These are phyloP conservation scores for Deilephila porcellus DNA, from an alignment of 2,888 invertebrate species.

Conservation along the genomic window DNA sequence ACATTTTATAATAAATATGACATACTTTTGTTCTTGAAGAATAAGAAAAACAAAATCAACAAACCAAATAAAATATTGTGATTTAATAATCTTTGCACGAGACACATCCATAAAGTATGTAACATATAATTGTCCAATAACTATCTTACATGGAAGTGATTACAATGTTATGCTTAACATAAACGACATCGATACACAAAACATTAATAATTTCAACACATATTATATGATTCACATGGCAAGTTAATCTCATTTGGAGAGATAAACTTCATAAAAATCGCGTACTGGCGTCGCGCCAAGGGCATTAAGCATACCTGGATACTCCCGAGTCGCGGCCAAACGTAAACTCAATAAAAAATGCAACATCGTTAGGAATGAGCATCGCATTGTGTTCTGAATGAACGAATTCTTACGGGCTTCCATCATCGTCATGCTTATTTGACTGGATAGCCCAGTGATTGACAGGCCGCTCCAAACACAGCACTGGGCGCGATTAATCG, in stretches of 20 bases:
- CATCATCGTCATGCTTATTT: too few species aligned
- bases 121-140: too few species aligned
- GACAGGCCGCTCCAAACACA: too few species aligned
- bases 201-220: background rate
- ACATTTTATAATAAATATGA: too few species aligned
- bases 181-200: background rate
- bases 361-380: background rate
- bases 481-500: too few species aligned
- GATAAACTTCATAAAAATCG: slow-evolving; percentile 20
- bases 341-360: slow-evolving; percentile 9
- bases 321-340: background rate
- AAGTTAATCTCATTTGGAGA: slow-evolving; percentile 11
- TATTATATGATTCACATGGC: background rate
- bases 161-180: background rate
- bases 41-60: too few species aligned
- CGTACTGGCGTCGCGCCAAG: slow-evolving; percentile 4
- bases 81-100: too few species aligned
- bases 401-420: background rate
- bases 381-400: background rate
- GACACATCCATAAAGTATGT: too few species aligned
- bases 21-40: too few species aligned
- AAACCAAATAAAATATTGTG: too few species aligned
- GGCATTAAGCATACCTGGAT: slow-evolving; percentile 6
- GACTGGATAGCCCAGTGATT: too few species aligned
- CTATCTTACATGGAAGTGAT: too few species aligned